phyloP scores from a whole-genome alignment of 2,888 invertebrate species.

The Xylophagus ater region DNA sequence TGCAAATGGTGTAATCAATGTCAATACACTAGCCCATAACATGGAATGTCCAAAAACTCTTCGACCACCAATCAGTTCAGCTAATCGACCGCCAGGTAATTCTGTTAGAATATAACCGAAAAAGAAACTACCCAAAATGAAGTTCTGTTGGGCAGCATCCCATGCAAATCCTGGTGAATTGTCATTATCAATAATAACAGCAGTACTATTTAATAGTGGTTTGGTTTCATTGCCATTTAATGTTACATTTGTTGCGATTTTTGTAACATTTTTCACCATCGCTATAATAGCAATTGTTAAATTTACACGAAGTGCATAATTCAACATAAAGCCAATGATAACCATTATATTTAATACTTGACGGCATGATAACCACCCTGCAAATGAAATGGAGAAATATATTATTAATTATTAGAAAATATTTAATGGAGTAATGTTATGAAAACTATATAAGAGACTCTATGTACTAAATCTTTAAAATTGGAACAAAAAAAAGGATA shows the following conservation, averaged over 20 bases:
- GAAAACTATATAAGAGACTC: too few relatives aligned
- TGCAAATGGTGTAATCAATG: conserved; percentile 67
- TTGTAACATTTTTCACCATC: conserved; percentile 48
- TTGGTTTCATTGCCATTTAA: conserved; percentile 18
- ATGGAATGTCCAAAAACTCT: conserved; percentile 82
- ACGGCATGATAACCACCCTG: conserved; percentile 65
- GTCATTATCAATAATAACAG: too few relatives aligned
- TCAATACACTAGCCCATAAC: conserved; percentile 66
- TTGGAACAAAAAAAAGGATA: too few relatives aligned
- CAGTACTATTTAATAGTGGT: conserved; percentile 14
- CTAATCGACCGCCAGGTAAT: conserved; percentile 75
- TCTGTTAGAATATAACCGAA: conserved; percentile 88
- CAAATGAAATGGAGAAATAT: too few relatives aligned
- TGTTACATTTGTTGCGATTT: conserved; percentile 22
- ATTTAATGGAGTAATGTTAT: too few relatives aligned
- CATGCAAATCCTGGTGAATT: conserved; percentile 48
- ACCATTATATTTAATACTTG: conserved; percentile 76
- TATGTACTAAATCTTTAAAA: too few relatives aligned
- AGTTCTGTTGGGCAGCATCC: conserved; percentile 68
- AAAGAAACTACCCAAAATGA: conserved; percentile 77
- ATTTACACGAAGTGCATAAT: conserved; percentile 79
- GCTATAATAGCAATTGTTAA: conserved; percentile 77
- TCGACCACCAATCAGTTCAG: conserved; percentile 70
- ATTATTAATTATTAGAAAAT: too few relatives aligned
- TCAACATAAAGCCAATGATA: conserved; percentile 78